A percentile compares a stretch with the other conserved stretches of the same genome.
phyloP scores from a whole-genome alignment of 1,140 invertebrate species.

The Liolophura sinensis region DNA sequence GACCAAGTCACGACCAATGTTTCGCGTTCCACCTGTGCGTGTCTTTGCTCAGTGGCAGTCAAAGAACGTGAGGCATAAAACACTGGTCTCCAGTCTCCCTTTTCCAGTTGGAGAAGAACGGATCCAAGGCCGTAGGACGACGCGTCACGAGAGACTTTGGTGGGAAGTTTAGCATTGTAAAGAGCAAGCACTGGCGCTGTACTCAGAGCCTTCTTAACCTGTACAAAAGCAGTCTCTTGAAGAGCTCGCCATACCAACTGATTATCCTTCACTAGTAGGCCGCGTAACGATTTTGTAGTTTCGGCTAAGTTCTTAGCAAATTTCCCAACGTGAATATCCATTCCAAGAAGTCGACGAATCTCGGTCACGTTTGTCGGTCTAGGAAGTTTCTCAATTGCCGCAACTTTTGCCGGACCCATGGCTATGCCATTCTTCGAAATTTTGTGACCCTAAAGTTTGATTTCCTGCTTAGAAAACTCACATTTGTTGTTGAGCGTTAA shows the following conservation, averaged over 20 bases:
- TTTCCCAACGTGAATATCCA: conserved; percentile 24
- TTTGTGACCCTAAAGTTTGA: conserved; percentile 20
- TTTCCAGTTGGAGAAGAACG: conserved; percentile 1
- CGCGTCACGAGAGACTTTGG: background rate
- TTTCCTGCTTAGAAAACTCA: conserved; percentile 12
- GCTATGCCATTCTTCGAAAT: conserved; percentile 23
- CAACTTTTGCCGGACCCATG: conserved; percentile 26
- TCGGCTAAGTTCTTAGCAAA: conserved; percentile 22
- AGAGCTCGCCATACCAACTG: background rate
- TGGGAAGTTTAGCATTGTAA: background rate
- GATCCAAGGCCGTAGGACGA: background rate
- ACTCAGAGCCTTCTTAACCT: background rate
- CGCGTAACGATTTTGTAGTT: background rate
- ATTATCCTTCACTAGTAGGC: background rate
- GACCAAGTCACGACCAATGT: conserved; percentile 9
- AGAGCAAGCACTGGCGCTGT: background rate
- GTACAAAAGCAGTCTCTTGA: conserved; percentile 1
- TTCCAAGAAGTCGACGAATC: conserved; percentile 33
- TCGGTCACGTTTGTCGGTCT: conserved; percentile 26
- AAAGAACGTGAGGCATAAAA: conserved; percentile 1
- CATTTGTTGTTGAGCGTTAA: conserved; percentile 26
- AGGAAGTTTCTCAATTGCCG: conserved; percentile 27
- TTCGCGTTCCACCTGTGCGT: background rate
- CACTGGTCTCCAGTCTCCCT: background rate
- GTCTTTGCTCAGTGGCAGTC: background rate